Evolutionary conservation across 1,140 invertebrate species (phyloP).

Genomic region (Leptinotarsa defecta): DNA sequence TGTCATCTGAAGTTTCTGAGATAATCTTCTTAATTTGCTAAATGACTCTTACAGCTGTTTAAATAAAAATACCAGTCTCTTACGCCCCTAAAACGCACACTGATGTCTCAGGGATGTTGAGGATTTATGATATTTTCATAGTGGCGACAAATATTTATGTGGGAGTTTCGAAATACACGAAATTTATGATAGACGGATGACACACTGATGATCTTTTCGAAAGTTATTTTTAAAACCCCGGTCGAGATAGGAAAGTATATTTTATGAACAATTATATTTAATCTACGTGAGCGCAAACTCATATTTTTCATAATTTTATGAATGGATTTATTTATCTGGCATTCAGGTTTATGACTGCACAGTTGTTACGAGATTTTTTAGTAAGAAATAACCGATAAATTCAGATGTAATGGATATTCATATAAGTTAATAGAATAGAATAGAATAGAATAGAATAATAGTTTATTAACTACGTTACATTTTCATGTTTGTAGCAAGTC

Average conservation of each 20-base stretch:
- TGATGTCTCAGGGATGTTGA: constrained; percentile 12
- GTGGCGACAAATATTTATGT: constrained; percentile 24
- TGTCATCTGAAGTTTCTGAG: constrained; percentile 31
- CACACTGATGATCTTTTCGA: constrained; percentile 1
- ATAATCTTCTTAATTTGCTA: constrained; percentile 41
- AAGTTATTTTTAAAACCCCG: neutral
- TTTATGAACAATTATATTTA: neutral
- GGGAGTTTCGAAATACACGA: constrained; percentile 19
- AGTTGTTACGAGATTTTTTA: too few species aligned
- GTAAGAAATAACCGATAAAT: too few species aligned
- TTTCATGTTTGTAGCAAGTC: too few species aligned
- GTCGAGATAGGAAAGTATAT: neutral
- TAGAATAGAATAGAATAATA: too few species aligned
- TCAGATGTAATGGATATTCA: too few species aligned
- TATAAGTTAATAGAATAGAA: too few species aligned
- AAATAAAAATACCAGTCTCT: constrained; percentile 31
- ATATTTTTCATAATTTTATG: neutral
- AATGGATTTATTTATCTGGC: neutral
- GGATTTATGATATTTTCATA: constrained; percentile 26
- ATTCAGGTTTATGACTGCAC: neutral
- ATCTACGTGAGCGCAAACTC: neutral
- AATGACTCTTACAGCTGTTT: constrained; percentile 40
- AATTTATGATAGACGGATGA: constrained; percentile 2
- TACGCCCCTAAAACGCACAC: constrained; percentile 3
- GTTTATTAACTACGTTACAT: too few species aligned